Base-by-base conservation (phyloP, 2,888 invertebrate genomes). In the Antitype chi region DNA sequence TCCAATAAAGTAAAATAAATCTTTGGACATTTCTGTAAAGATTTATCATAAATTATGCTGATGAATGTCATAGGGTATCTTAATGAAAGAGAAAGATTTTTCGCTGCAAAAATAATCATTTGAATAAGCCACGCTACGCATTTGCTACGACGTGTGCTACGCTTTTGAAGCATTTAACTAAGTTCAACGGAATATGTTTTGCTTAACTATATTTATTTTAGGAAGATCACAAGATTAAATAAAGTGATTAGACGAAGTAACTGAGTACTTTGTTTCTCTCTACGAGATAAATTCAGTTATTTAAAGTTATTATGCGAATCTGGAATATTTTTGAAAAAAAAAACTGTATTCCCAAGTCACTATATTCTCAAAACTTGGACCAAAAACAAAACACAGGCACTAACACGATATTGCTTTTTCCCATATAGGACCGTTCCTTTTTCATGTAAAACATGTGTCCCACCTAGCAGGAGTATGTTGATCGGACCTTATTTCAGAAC, bases 381-480 rank as follows among this genome's bases (percentile, higher is more conserved):
- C 90, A 86, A 67, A 85, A 70, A 76, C 77, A 80, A 86, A 90
- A 91, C 88, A 89, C 89, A 84, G 86, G 91, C 91, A 92, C 94
- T 94, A 93, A 94, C 94, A 93, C 90, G 94, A 94, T 95, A 95
- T 95, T 95, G 94, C 95, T 95, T 94, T 95, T 92, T 88, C 91
- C 90, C 87, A 90, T 93, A 93, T 90, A 92, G 87, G 88, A 87
- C 88, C 91, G 90, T 91, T 94, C 95, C 94, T 95, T 95, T 96
- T 94, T 93, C 93, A 95, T 96, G 95, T 94, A 95, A 95, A 95
- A 93, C 92, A 94, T 86, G 90, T 91, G 91, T 92, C 92, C 91
- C 91, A 87, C 88, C 89, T 88, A 64, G 75, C 85, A 79, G 70
- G 84, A 81, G 85, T 87, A 88, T 87, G 87, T 80, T 87, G 87